Evolutionary conservation across 1,140 invertebrate species (phyloP).

Genomic region (Mylabris phalerata): DNA sequence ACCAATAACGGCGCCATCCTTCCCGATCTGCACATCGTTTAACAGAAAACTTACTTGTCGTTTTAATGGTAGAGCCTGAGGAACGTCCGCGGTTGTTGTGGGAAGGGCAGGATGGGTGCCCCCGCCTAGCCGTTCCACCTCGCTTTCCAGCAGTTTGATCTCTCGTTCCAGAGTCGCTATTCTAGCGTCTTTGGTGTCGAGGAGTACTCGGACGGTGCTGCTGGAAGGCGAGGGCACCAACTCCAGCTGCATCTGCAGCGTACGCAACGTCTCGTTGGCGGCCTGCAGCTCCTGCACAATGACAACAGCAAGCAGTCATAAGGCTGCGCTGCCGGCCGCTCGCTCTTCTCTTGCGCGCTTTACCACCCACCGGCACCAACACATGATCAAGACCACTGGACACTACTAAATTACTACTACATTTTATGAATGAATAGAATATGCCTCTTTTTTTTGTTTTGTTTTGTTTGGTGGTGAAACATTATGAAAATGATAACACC

Average conservation of each 20-base stretch:
- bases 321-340: conserved; percentile 17
- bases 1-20: conserved; percentile 53
- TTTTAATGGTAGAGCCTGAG: conserved; percentile 53
- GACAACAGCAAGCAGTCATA: conserved; percentile 21
- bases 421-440: background rate
- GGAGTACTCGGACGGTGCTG: conserved; percentile 65
- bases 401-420: background rate
- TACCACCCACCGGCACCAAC: conserved; percentile 32
- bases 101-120: conserved; percentile 30
- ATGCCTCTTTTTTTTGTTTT: background rate
- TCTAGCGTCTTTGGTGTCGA: conserved; percentile 78
- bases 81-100: conserved; percentile 32
- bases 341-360: conserved; percentile 27
- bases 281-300: conserved; percentile 68
- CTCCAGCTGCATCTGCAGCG: conserved; percentile 69
- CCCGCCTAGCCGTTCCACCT: conserved; percentile 57
- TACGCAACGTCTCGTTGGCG: conserved; percentile 71
- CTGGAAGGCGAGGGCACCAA: conserved; percentile 62
- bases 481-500: conserved; percentile 25
- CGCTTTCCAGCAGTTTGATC: conserved; percentile 63
- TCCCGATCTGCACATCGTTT: conserved; percentile 66
- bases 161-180: conserved; percentile 80
- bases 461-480: conserved; percentile 3
- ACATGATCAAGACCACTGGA: conserved; percentile 29
- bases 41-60: conserved; percentile 77